A percentile compares a stretch with the other conserved stretches of the same genome.
phyloP scores from a whole-genome alignment of 2,888 invertebrate genomes.

The Caenorhabditis japonica region DNA sequence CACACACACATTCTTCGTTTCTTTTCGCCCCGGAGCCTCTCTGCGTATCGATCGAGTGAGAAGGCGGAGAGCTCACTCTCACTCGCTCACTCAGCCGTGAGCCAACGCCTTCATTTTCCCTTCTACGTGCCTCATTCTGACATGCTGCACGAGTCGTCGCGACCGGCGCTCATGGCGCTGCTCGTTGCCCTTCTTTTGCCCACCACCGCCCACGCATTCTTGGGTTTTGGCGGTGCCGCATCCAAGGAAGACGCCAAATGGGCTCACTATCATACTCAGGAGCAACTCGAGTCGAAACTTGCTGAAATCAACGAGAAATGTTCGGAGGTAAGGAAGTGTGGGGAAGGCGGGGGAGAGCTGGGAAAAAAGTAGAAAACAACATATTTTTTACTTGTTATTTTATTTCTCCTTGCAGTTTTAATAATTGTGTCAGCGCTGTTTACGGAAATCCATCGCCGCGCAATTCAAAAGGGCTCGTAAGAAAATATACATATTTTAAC shows the following conservation, averaged over 20 bases:
- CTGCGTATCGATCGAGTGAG: conserved; percentile 19
- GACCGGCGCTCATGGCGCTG: conserved; percentile 29
- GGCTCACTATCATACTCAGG: conserved; percentile 73
- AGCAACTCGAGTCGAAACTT: conserved; percentile 66
- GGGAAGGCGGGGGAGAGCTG: no score
- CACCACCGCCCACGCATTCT: conserved; percentile 42
- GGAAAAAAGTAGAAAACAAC: no score
- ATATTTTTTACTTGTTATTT: no score
- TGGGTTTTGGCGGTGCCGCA: conserved; percentile 43
- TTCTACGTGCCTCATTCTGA: conserved; percentile 24
- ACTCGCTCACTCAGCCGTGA: not conserved
- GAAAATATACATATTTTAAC: no score
- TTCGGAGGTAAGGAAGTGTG: no score
- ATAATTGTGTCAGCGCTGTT: no score
- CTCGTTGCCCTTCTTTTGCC: conserved; percentile 22
- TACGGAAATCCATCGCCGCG: no score
- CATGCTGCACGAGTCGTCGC: conserved; percentile 46
- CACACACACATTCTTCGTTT: conserved; percentile 7
- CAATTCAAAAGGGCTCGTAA: no score
- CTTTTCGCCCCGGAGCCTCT: conserved; percentile 2
- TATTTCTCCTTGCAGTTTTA: no score
- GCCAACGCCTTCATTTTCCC: conserved; percentile 19
- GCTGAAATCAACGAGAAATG: conserved; percentile 82
- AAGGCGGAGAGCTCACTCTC: conserved; percentile 4
- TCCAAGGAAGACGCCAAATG: conserved; percentile 62